Percentiles rank a stretch among this genome's conserved stretches.
phyloP scores from a whole-genome alignment of 2,797 vertebrate genomes.

The Lagorchestes hirsutus region DNA sequence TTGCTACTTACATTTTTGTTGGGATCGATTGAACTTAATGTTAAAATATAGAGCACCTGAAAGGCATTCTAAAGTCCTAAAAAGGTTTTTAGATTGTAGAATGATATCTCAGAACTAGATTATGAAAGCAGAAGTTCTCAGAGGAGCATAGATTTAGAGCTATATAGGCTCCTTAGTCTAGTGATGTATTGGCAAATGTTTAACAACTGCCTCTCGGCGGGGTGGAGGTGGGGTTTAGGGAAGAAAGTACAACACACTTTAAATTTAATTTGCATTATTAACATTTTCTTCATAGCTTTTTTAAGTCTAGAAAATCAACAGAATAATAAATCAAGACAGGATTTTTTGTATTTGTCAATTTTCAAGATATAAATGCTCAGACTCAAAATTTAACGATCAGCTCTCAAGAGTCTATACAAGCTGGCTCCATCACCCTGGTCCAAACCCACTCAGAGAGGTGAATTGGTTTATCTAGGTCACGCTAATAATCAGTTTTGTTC shows the following conservation, averaged over 20 bases:
- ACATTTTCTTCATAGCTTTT: neutral
- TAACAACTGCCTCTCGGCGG: neutral
- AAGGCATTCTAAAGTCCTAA: no score
- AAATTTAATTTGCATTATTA: neutral
- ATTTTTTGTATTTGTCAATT: neutral
- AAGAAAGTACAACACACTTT: neutral
- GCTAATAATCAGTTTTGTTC: neutral
- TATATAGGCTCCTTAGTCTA: neutral
- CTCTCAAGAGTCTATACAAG: neutral
- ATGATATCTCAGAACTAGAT: neutral
- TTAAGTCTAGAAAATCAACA: no score
- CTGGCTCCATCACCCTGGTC: neutral
- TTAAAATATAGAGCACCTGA: neutral
- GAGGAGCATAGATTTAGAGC: neutral
- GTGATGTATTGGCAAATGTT: neutral
- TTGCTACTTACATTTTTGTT: no score
- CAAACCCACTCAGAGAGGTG: neutral
- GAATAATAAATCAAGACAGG: neutral
- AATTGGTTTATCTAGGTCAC: neutral
- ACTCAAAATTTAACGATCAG: neutral
- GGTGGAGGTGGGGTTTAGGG: no score
- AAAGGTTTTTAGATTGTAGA: neutral
- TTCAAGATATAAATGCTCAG: neutral
- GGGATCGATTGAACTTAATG: no score
- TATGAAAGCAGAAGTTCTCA: neutral